Evolutionary conservation across 2,113 vertebrate genomes (phyloP), one percentile per base, ranked within the genome.

Genomic region (Machaerirhynchus nigripectus): DNA sequence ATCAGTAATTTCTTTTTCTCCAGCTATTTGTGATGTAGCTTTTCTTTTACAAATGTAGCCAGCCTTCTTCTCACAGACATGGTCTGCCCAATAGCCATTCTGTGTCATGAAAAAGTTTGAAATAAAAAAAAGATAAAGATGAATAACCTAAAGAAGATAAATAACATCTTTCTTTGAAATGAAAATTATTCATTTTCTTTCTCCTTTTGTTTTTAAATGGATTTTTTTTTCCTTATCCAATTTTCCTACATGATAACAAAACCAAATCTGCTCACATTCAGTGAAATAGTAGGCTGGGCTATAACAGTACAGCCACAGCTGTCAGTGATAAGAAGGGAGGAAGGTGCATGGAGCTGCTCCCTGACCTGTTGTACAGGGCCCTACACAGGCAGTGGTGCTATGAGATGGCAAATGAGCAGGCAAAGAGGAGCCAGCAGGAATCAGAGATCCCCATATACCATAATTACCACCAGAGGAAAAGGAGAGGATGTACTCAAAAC

Each of bases 1-100:
- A 42, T 56, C 64, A 77, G 9, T 65, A 53, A 24, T 84, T 91
- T 96, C 87, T 55, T 81, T 81, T 80, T 77, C 63, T 70, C 50
- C 20, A n/a, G 22, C 20, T 91, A 2, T 68, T 91, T 67, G 63
- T 53, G 55, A 13, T 42, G 46, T 4, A 42, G 50, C 37, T 80
- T 94, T 95, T 81, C 50, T 95, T 84, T 96, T 96, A 84, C 95
- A 96, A 63, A 96, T 67, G 50, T 95, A 96, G 4, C 96, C 95
- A 70, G 73, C 91, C 84, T 87, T 91, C 63, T 74, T 84, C 59
- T 89, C 80, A 84, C 96, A 96, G 28, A 28, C 3, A 6, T 80
- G 15, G n/a, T 96, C 96, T 74, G 89, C 91, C 91, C 95, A 96
- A 55, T 94, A 94, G 14, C 91, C 89, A 89, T 89, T 52, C 96